Base-by-base conservation (phyloP, 1,140 invertebrate genomes). In the Bombus fervidus region DNA sequence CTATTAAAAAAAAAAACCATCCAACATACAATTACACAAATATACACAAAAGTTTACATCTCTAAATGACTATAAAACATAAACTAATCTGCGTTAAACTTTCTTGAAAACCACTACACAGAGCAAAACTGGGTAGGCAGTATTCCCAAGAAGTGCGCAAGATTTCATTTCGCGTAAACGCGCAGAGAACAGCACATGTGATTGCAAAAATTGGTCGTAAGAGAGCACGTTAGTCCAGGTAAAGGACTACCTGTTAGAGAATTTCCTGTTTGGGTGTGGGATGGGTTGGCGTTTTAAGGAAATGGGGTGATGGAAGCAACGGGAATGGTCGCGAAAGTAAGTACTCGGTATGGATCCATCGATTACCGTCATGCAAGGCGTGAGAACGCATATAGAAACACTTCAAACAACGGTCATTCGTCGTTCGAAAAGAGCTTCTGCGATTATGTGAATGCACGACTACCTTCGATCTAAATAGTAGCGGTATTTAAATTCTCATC, bases 401-500 rank as follows among this genome's bases (percentile, higher is more conserved):
- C 43, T 64, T 85, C 78, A 81, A 85, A 85, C 84, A 85, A 81
- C 59, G 79, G 57, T 37, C 34, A 68, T 22, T 13, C 71, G 37
- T 37, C 53, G 62, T 73, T 53, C 12, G 28, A 15, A 66, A 22
- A 10, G 28, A n/a, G 22, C 1, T 22, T n/a, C 53, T 5, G 10
- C 57, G 62, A 75, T 43, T 81, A 86, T 68, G 66, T 85, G 79
- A 62, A 57, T 66, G 83, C 84, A 86, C 84, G 78, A 64, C 37
- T 37, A 22, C 28, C 59, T 80, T 43, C 75, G 15, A 66, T 47
- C 62, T 53, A 80, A 75, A 81, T 64, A 31, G 53, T 53, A 28
- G 31, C 47, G 73, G 86, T 78, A 81, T 85, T 89, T 89, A 85
- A 90, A 90, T 89, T 89, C 88, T 82, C 31, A 77, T 78, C 85